Conservation (phyloP, 1,140 invertebrate genomes). For the Ceratina calcarata region DNA sequence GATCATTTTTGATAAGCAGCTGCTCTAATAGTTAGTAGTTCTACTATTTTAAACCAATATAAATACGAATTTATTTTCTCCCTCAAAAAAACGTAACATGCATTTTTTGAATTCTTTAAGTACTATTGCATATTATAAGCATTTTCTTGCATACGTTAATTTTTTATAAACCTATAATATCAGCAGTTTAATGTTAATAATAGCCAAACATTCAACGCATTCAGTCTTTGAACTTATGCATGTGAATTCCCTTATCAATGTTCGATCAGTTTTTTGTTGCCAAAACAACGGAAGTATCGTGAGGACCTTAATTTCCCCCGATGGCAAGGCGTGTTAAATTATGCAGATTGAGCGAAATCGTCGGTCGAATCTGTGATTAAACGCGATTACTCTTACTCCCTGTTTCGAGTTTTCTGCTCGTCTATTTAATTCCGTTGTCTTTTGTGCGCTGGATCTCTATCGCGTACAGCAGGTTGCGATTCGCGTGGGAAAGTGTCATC, state of each 20-base stretch:
- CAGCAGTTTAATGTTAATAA: too few relatives aligned
- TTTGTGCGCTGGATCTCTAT: background rate
- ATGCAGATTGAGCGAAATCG: constrained; percentile 15
- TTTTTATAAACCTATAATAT: too few relatives aligned
- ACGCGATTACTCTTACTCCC: constrained; percentile 1
- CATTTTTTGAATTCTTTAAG: too few relatives aligned
- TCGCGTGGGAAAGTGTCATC: constrained; percentile 15
- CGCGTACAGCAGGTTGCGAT: background rate
- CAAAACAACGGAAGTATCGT: constrained; percentile 9
- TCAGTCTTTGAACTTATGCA: background rate
- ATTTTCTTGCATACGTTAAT: too few relatives aligned
- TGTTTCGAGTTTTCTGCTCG: background rate
- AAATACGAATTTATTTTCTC: too few relatives aligned
- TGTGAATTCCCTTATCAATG: background rate
- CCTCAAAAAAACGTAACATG: too few relatives aligned
- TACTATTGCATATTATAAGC: too few relatives aligned
- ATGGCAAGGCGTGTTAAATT: constrained; percentile 9
- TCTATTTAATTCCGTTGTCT: constrained; percentile 2
- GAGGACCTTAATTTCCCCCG: constrained; percentile 3
- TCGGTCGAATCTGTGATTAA: background rate
- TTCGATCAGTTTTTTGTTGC: background rate
- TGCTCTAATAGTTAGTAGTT: too few relatives aligned
- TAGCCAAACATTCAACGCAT: too few relatives aligned
- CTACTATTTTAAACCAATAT: too few relatives aligned
- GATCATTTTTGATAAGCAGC: too few relatives aligned